Conservation (phyloP, 1,140 invertebrate species). For the Drosophila murphyi region DNA sequence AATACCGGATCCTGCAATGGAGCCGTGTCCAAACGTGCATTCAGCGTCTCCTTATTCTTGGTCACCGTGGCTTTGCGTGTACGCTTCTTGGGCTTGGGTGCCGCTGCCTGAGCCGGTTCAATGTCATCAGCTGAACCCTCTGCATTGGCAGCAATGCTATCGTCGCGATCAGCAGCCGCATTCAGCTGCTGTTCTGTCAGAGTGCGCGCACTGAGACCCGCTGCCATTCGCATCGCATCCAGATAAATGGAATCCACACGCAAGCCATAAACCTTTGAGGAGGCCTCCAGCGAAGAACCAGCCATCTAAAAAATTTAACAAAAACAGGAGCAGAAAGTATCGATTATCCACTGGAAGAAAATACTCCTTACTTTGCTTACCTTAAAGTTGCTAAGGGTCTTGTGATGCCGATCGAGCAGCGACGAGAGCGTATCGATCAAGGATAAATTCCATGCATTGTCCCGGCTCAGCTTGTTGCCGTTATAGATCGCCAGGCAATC, state of each 20-base stretch:
- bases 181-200: slow-evolving; percentile 61
- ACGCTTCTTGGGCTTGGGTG: slow-evolving; percentile 68
- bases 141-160: slow-evolving; percentile 44
- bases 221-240: slow-evolving; percentile 89
- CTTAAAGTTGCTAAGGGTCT: slow-evolving; percentile 88
- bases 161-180: slow-evolving; percentile 64
- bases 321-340: not conserved
- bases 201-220: slow-evolving; percentile 85
- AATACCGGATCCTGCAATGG: slow-evolving; percentile 80
- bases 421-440: slow-evolving; percentile 90
- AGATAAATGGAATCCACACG: slow-evolving; percentile 89
- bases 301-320: slow-evolving; percentile 83
- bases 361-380: slow-evolving; percentile 65
- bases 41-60: slow-evolving; percentile 83
- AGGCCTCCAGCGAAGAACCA: slow-evolving; percentile 90
- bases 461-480: slow-evolving; percentile 88
- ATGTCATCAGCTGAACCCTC: slow-evolving; percentile 30
- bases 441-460: slow-evolving; percentile 91
- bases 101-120: slow-evolving; percentile 19
- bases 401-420: slow-evolving; percentile 87
- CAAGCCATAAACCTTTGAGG: slow-evolving; percentile 90
- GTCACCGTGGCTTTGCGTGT: slow-evolving; percentile 80
- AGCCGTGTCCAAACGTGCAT: slow-evolving; percentile 73
- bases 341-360: not conserved
- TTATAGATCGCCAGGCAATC: slow-evolving; percentile 79